Percentiles rank a stretch among this genome's conserved stretches.
Conservation (phyloP, 2,888 invertebrate genomes). For the Deilephila elpenor region DNA sequence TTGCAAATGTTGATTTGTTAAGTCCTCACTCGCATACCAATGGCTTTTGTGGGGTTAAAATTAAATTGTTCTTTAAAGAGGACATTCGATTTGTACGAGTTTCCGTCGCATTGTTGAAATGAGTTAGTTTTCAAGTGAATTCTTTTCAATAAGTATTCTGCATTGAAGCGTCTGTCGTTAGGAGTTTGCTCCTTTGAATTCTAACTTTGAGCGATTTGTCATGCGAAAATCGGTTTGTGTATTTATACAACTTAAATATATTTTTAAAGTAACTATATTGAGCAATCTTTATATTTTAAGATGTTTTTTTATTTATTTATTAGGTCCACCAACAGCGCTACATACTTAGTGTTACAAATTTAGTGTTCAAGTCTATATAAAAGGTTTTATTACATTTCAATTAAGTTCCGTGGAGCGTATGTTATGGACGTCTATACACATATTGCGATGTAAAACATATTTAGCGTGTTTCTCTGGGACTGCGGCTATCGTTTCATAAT, state of each 20-base stretch:
- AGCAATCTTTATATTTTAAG: background rate
- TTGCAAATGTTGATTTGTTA: conserved; percentile 72
- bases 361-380: background rate
- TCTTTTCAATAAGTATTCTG: conserved; percentile 27
- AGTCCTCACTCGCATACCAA: conserved; percentile 69
- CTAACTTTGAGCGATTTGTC: background rate
- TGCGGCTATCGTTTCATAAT: too few relatives aligned
- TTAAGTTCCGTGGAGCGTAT: too few relatives aligned
- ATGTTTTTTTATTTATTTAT: too few relatives aligned
- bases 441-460: too few relatives aligned
- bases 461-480: too few relatives aligned
- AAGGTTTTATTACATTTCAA: too few relatives aligned
- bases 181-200: background rate
- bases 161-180: conserved; percentile 14
- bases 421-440: too few relatives aligned
- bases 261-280: background rate
- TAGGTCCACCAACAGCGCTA: too few relatives aligned
- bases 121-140: conserved; percentile 15
- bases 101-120: conserved; percentile 33
- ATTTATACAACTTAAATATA: background rate
- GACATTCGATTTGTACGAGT: conserved; percentile 44
- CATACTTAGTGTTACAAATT: too few relatives aligned
- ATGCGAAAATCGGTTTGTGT: background rate
- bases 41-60: conserved; percentile 54
- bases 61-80: conserved; percentile 56